These are phyloP conservation scores for Pangasius sanitwongsei DNA, from an alignment of 2,797 vertebrate species.

Conservation along the genomic window DNA sequence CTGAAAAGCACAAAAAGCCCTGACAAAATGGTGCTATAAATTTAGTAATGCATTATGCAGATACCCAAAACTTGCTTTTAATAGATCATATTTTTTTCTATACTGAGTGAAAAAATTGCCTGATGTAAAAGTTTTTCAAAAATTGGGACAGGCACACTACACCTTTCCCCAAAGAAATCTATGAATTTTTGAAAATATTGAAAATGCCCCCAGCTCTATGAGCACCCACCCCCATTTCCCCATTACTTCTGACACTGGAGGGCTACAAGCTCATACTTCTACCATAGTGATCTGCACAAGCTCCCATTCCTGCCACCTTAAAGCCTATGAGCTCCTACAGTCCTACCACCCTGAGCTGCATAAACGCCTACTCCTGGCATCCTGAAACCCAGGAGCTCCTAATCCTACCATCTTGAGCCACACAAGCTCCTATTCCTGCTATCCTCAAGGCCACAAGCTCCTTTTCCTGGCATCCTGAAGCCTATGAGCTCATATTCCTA, in stretches of 20 bases:
- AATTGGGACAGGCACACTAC: background rate
- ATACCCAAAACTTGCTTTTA: constrained; percentile 2
- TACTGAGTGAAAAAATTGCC: background rate
- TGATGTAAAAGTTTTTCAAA: background rate
- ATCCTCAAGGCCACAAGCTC: background rate
- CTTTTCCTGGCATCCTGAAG: background rate
- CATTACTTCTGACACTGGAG: background rate
- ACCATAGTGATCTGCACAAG: background rate
- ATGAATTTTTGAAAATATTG: background rate
- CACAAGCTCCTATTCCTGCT: background rate
- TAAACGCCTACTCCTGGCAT: background rate
- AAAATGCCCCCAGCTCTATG: background rate
- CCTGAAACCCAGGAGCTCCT: background rate
- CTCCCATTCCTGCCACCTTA: background rate
- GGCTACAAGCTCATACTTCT: constrained; percentile 4
- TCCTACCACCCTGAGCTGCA: background rate
- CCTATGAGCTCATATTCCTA: background rate
- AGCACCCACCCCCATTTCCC: background rate
- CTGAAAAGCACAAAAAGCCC: background rate
- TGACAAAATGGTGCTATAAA: background rate
- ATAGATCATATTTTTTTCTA: background rate
- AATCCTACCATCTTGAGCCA: constrained; percentile 8
- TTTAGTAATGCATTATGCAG: background rate
- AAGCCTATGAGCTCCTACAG: background rate
- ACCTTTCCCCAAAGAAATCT: background rate